Evolutionary conservation across 2,888 invertebrate species (phyloP).

Genomic region (Erynnis tages): DNA sequence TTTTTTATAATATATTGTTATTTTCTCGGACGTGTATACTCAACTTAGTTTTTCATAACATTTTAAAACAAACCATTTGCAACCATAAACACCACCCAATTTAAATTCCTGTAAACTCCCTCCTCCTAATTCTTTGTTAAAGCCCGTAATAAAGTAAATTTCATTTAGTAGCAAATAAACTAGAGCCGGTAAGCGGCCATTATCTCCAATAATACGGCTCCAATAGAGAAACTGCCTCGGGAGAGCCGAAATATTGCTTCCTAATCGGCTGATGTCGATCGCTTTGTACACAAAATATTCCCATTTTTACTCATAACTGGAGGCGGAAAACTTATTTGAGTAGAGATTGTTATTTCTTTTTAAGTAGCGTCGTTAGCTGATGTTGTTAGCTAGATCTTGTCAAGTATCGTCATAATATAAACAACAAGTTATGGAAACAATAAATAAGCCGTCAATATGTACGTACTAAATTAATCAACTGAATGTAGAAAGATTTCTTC

Average conservation of each 20-base stretch:
- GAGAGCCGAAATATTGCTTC: conserved; percentile 19
- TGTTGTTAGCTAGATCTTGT: no score
- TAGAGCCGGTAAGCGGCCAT: conserved; percentile 19
- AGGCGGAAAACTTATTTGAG: not conserved
- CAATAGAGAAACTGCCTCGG: conserved; percentile 3
- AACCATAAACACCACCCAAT: not conserved
- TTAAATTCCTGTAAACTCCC: conserved; percentile 7
- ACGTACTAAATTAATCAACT: no score
- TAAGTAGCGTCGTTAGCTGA: not conserved
- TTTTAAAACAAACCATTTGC: no score
- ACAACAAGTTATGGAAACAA: no score
- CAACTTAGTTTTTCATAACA: not conserved
- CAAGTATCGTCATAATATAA: no score
- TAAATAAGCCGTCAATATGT: no score
- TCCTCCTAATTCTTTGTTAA: conserved; percentile 15
- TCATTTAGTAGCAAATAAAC: conserved; percentile 17
- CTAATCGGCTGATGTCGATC: conserved; percentile 14
- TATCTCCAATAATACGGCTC: conserved; percentile 25
- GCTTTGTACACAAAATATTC: conserved; percentile 10
- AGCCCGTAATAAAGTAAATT: conserved; percentile 18
- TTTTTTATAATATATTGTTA: no score
- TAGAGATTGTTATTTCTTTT: not conserved
- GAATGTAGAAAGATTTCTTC: no score
- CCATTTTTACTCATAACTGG: not conserved
- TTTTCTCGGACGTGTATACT: no score